Percentiles rank a stretch among this genome's conserved stretches.
Conservation (phyloP, 2,888 invertebrate genomes). For the Ryuthela nishihirai region DNA sequence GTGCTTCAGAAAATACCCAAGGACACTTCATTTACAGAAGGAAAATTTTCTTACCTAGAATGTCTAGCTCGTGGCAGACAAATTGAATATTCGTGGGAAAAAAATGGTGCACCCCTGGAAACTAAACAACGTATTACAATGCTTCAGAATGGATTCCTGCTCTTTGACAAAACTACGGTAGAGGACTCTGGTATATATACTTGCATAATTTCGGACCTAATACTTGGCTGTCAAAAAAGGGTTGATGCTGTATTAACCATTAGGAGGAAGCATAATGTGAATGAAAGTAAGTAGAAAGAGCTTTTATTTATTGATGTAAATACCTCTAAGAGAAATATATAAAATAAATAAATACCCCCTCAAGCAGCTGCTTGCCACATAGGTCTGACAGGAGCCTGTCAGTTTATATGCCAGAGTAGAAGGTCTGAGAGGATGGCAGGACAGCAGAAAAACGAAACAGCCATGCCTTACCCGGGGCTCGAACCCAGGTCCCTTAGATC, state of each 20-base stretch:
- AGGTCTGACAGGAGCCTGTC: too few relatives aligned
- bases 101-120: slow-evolving; percentile 60
- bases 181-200: slow-evolving; percentile 68
- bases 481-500: too few relatives aligned
- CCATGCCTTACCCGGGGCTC: too few relatives aligned
- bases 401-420: too few relatives aligned
- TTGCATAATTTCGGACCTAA: slow-evolving; percentile 60
- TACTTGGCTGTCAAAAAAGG: slow-evolving; percentile 17
- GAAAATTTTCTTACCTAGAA: slow-evolving; percentile 39
- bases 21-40: slow-evolving; percentile 36
- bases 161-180: slow-evolving; percentile 27
- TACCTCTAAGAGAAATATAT: too few relatives aligned
- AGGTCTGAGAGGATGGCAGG: too few relatives aligned
- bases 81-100: slow-evolving; percentile 71
- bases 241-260: slow-evolving; percentile 32
- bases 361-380: too few relatives aligned
- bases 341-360: too few relatives aligned
- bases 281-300: slow-evolving; percentile 24
- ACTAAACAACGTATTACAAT: slow-evolving; percentile 9
- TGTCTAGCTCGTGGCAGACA: slow-evolving; percentile 30
- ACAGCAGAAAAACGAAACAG: too few relatives aligned
- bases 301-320: too few relatives aligned
- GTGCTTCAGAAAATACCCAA: slow-evolving; percentile 39
- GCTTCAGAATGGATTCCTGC: slow-evolving; percentile 35
- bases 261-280: slow-evolving; percentile 31